Percentiles rank a stretch among this genome's conserved stretches.
phyloP scores from a whole-genome alignment of 2,888 invertebrate genomes.

The Diaphora mendica region DNA sequence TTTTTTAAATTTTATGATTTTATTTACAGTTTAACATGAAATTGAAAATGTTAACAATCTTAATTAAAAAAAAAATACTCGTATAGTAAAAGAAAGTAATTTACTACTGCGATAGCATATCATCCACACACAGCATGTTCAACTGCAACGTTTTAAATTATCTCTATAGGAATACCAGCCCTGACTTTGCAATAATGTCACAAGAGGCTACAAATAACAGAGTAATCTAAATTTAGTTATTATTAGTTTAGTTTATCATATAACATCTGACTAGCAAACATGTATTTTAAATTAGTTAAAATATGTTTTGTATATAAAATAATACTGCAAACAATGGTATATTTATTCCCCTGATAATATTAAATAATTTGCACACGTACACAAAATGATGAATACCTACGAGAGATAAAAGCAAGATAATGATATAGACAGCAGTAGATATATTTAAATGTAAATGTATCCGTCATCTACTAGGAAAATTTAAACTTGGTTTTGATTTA shows the following conservation, averaged over 20 bases:
- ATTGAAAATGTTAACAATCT: background rate
- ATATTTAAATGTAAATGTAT: too few species aligned
- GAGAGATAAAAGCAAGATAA: background rate
- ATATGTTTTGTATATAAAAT: background rate
- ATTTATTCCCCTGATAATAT: background rate
- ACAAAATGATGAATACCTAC: background rate
- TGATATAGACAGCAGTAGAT: too few species aligned
- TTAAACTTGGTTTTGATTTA: too few species aligned
- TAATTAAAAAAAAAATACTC: background rate
- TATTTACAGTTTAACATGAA: background rate
- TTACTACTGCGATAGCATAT: background rate
- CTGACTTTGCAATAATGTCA: background rate
- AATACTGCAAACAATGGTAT: background rate
- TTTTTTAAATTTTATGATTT: too few species aligned
- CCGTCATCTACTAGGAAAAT: too few species aligned
- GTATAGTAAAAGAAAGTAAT: background rate
- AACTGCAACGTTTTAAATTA: background rate
- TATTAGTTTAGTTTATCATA: background rate
- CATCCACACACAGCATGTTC: background rate
- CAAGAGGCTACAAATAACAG: background rate
- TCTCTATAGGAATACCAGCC: background rate
- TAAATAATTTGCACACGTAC: conserved; percentile 5
- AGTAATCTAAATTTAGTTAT: background rate
- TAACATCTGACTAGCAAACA: background rate
- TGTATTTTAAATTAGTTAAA: background rate